Base-by-base conservation (phyloP, 1,140 invertebrate species). In the Eriosoma lanigerum region DNA sequence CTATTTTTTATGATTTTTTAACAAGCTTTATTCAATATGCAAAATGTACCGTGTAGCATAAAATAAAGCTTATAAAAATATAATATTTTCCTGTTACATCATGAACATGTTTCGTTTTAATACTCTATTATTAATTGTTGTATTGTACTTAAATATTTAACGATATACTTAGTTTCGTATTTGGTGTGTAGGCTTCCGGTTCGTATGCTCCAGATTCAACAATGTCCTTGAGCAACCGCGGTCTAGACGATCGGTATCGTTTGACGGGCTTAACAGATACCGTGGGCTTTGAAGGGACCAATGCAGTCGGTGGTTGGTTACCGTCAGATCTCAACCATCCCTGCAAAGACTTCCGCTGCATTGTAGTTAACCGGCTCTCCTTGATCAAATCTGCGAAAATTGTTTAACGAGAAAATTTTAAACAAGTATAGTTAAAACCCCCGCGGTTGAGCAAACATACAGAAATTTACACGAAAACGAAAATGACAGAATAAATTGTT, bases 171-270 rank as follows among this genome's bases (percentile, higher is more conserved):
- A 17, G 48, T 29, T 3, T n/a, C 4, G 19, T 8, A 26, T 1
- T 21, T 0, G 70, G 70, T 10, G 12, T 13, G 29, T 54, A 73
- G 1, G 19, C 29, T 32, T 73, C 70, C 10, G 70, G 50, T 54
- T 73, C 70, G 29, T 73, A 73, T 0, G 70, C 70, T 1, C 70
- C 70, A 2, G 70, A 73, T n/a, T 73, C 50, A 12, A 73, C n/a
- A 19, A 73, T 73, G 13, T 73, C 12, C 19, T 54, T 29, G 3
- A 73, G 29, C 10, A 19, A 54, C 10, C 70, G 48, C 1, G 70
- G 46, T 32, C 6, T 38, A 0, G 48, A n/a, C 50, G 70, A 21
- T 1, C 50, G 70, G 29, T 56, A 54, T 1, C 70, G n/a, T 21
- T 73, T 73, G 29, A 54, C 13, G 50, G 26, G 46, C 6, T 17